Conservation (phyloP, 2,797 vertebrate species). For the Chloroceryle amazona region DNA sequence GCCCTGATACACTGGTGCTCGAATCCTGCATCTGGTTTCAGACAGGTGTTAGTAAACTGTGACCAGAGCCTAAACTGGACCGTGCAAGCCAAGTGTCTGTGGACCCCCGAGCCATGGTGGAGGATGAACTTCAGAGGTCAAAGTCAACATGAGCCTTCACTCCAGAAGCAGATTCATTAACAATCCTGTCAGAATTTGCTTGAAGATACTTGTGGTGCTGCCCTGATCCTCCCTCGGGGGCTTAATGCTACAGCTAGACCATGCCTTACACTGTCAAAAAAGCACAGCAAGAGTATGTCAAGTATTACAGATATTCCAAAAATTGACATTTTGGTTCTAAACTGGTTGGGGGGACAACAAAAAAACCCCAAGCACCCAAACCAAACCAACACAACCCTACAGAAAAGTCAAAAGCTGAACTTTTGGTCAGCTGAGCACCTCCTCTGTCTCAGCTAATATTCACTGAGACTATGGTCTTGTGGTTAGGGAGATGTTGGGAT, state of each 20-base stretch:
- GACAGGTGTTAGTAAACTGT: background rate
- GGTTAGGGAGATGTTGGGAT: no score
- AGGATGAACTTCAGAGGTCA: background rate
- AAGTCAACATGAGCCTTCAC: background rate
- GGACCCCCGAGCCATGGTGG: accelerated
- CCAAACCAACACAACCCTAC: no score
- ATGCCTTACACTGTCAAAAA: no score
- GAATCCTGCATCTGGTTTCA: background rate
- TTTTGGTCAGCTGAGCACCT: background rate
- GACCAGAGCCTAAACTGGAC: background rate
- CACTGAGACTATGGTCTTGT: no score
- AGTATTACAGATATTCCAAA: background rate
- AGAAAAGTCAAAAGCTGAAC: background rate
- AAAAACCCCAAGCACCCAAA: background rate
- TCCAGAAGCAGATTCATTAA: background rate
- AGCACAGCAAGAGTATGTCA: background rate
- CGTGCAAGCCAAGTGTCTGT: background rate
- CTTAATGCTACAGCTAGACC: background rate
- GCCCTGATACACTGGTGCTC: accelerated
- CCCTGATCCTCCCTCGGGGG: background rate
- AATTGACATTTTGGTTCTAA: background rate
- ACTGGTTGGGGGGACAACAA: background rate
- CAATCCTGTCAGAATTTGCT: background rate
- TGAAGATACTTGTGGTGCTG: background rate
- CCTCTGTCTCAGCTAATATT: background rate